Percentiles rank a stretch among this genome's conserved stretches.
phyloP scores from a whole-genome alignment of 2,797 vertebrate species.

The Phrynocephalus vlangalii region DNA sequence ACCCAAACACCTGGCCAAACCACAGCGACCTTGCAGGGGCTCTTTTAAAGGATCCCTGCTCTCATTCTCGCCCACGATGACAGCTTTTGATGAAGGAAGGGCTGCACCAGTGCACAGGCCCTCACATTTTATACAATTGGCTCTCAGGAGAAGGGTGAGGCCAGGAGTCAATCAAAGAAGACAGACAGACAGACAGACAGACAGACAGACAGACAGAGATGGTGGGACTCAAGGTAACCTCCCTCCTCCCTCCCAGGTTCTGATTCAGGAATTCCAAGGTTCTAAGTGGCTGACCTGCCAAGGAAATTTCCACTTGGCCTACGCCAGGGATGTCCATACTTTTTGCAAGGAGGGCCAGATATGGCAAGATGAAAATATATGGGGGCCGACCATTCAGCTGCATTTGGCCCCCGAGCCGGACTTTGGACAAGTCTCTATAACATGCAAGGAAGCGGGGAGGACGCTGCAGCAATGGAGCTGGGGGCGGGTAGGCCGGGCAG shows the following conservation, averaged over 20 bases:
- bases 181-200: neutral
- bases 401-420: too few species aligned
- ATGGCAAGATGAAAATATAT: neutral
- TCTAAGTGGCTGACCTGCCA: neutral
- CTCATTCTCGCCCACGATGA: neutral
- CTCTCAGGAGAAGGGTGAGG: too few species aligned
- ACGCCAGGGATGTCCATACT: neutral
- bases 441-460: too few species aligned
- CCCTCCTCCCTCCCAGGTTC: neutral
- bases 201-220: neutral
- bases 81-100: neutral
- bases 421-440: too few species aligned
- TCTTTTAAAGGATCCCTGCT: conserved; percentile 7
- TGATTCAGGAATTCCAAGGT: neutral
- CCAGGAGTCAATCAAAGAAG: neutral
- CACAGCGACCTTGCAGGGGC: conserved; percentile 1
- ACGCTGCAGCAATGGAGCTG: too few species aligned
- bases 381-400: too few species aligned
- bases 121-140: neutral
- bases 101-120: neutral
- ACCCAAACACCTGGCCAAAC: conserved; percentile 38
- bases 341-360: too few species aligned
- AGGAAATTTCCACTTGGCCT: neutral
- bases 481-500: too few species aligned
- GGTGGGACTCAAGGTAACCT: neutral